phyloP scores from a whole-genome alignment of 2,113 vertebrate species.

The Hypanus sabinus region DNA sequence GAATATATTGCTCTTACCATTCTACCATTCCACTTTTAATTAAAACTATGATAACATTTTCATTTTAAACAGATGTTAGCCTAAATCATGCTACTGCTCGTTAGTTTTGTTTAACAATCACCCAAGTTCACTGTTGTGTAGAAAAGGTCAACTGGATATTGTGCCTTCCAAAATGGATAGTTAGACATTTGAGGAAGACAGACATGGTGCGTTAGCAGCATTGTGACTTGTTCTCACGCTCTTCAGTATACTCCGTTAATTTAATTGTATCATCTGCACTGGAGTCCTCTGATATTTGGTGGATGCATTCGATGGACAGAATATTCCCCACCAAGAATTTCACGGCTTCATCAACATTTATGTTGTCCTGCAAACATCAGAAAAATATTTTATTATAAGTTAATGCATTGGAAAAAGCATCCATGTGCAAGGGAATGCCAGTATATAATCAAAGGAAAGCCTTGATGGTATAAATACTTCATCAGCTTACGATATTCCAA shows the following conservation, averaged over 20 bases:
- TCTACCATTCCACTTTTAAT: constrained; percentile 15
- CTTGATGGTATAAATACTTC: neutral
- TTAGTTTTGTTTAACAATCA: neutral
- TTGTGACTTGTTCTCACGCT: constrained; percentile 77
- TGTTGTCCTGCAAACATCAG: constrained; percentile 74
- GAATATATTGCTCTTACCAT: neutral
- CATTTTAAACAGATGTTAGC: neutral
- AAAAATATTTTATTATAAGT: constrained; percentile 32
- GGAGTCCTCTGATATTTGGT: constrained; percentile 78
- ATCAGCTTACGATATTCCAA: neutral
- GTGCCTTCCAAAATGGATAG: neutral
- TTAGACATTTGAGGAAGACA: neutral
- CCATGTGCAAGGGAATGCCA: neutral
- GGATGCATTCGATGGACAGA: constrained; percentile 73
- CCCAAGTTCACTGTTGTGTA: neutral
- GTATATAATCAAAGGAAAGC: neutral
- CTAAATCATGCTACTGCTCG: neutral
- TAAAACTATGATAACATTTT: neutral
- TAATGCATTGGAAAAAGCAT: neutral
- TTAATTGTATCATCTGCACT: constrained; percentile 70
- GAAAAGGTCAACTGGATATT: neutral
- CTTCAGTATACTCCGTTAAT: constrained; percentile 67
- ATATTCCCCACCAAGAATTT: constrained; percentile 90
- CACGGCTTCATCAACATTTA: constrained; percentile 93
- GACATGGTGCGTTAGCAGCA: constrained; percentile 71